Base-by-base conservation (phyloP, 1,140 invertebrate genomes). In the Bactericera cockerelli region DNA sequence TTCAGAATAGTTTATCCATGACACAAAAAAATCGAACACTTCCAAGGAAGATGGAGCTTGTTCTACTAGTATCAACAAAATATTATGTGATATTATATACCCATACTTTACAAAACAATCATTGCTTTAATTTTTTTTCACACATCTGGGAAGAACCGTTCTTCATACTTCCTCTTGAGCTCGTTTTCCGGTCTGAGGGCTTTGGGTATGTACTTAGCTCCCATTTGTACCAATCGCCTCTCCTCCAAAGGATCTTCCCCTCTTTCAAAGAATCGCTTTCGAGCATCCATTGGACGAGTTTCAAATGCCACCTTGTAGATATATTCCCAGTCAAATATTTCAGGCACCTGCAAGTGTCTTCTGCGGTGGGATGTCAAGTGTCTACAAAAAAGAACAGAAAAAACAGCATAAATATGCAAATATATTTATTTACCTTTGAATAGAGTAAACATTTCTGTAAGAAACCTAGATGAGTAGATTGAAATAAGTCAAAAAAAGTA, bases 311-410 rank as follows among this genome's bases (percentile, higher is more conserved):
- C 64, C 55, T 68, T 68, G 59, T 68, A 68, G 57, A 68, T 68
- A 24, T 63, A 38, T 31, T 68, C 67, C 67, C 67, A 68, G 31
- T 67, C 67, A 54, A 63, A 68, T 16, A 68, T 62, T 58, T 68
- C 65, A 19, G 64, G 65, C 10, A 55, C 31, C 1, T 65, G 26
- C 19, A 33, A 31, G 53, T 67, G 59, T 26, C 65, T 60, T 11
- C 64, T 64, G 26, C 63, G 56, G 24, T 58, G 63, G 58, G 56
- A 59, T 55, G 57, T 57, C 13, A 57, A 61, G 21, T 53, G 14
- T 60, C 26, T 26, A 36, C 60, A 19, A 25, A 36, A n/a, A n/a
- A 16, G 25, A 31, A 53, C 13, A 60, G 19, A n/a, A 53, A 21
- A 60, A 24, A 22, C 14, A 55, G 16, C n/a, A 11, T n/a, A n/a